These are phyloP conservation scores for Aradophagus sp. DNA, from an alignment of 1,140 invertebrate genomes.

Conservation along the genomic window DNA sequence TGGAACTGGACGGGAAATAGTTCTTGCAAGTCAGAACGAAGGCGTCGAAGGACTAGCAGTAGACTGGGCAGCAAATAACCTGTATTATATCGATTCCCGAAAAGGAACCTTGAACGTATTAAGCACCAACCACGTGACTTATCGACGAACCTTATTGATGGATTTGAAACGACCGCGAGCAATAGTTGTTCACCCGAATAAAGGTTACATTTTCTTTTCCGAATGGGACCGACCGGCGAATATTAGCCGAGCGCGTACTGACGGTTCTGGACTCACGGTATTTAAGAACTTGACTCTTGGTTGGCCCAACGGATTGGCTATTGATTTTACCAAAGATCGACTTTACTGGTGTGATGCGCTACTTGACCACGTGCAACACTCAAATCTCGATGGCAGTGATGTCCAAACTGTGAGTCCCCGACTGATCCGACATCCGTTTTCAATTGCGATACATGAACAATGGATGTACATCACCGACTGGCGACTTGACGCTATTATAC, in stretches of 20 bases:
- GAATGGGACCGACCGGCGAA: slow-evolving; percentile 98
- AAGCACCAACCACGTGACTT: slow-evolving; percentile 88
- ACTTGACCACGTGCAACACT: slow-evolving; percentile 96
- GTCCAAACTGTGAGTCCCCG: slow-evolving; percentile 92
- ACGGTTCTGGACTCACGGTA: slow-evolving; percentile 89
- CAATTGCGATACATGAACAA: slow-evolving; percentile 94
- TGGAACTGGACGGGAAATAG: slow-evolving; percentile 91
- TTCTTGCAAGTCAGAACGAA: slow-evolving; percentile 96
- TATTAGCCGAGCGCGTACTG: slow-evolving; percentile 91
- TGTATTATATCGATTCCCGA: slow-evolving; percentile 98
- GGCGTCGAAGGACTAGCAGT: slow-evolving; percentile 97
- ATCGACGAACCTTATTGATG: slow-evolving; percentile 88
- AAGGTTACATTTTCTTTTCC: slow-evolving; percentile 94
- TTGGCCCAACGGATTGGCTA: slow-evolving; percentile 96
- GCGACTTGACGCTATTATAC: slow-evolving; percentile 95
- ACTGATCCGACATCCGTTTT: slow-evolving; percentile 95
- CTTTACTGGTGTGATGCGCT: slow-evolving; percentile 97
- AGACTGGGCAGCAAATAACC: slow-evolving; percentile 97
- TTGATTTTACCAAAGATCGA: slow-evolving; percentile 90
- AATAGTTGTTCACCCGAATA: slow-evolving; percentile 96
- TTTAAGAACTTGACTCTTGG: slow-evolving; percentile 95
- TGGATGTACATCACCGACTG: slow-evolving; percentile 99
- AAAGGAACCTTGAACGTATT: slow-evolving; percentile 97
- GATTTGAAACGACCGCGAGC: slow-evolving; percentile 94
- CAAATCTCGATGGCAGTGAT: slow-evolving; percentile 94